Evolutionary conservation across 2,113 vertebrate species (phyloP), one percentile per base, ranked within the genome.

Genomic region (Tyto alba): DNA sequence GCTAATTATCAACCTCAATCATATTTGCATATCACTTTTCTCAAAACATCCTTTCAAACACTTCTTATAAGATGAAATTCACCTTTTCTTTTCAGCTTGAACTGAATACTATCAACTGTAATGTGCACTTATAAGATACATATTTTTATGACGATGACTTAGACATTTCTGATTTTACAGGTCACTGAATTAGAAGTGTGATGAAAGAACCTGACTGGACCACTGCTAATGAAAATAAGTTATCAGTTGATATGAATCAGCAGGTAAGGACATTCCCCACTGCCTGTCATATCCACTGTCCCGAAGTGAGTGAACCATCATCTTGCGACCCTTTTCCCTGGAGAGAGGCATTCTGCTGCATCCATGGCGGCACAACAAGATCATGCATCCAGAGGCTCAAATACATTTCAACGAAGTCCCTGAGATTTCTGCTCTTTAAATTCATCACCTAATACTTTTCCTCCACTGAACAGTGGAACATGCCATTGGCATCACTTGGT

Each of bases 1-100:
- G 82, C 56, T 96, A 87, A 69, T 95, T 96, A 91, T 75, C 76
- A 93, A 55, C 71, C 63, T 93, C 79, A 90, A 48, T 62, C 60
- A 71, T 88, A 79, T 85, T 91, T 76, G 36, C 93, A 90, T 95
- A 86, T 88, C 20, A 87, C n/a, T 86, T 83, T 75, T 55, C 75
- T 85, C 66, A 82, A 89, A 89, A 72, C 36, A 68, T 13, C 25
- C 47, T 84, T 93, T 89, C 36, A 84, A 93, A 69, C 11, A 34
- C 55, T 63, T 85, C 56, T 89, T 83, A 52, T 14, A 75, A 91
- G 67, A 86, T 74, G 15, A 93, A 91, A 89, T 78, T 71, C 50
- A 71, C 60, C 77, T 68, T 62, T 97, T 91, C 64, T 50, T 93
- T 89, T 89, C 77, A 90, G 36, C n/a, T 59, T 60, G 8, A 78